Base-by-base conservation (phyloP, 2,888 invertebrate genomes). In the Zhuqinia jingwanae region DNA sequence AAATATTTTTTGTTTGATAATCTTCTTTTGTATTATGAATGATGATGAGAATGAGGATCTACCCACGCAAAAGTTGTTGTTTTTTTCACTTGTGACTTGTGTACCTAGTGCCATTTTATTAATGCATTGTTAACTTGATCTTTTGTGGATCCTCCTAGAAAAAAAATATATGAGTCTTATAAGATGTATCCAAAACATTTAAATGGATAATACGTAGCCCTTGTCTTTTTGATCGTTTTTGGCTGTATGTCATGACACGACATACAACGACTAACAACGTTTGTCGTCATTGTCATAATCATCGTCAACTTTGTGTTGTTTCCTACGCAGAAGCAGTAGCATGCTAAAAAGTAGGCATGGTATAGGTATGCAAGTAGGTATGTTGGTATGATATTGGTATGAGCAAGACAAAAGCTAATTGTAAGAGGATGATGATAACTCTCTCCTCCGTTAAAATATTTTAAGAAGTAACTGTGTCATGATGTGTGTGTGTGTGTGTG, bases 21-120 rank as follows among this genome's bases (percentile, higher is more conserved):
- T 75, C 15, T 47, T 70, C 36, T 75, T 53, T 45, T 17, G 13
- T 75, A 3, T 56, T 27, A 30, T 17, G 1, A 36, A 56, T 75
- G 27, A 75, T 75, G 36, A 75, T n/a, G 75, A 50, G 27, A 30
- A 73, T 50, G 53, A 75, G 53, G 75, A 75, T 75, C 75, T 75
- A 75, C 75, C 75, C 75, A 75, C 75, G 75, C 75, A 75, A n/a
- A n/a, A n/a, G n/a, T n/a, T n/a, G n/a, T n/a, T n/a, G n/a, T n/a
- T 30, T 30, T 53, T 25, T 68, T 20, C n/a, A n/a, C n/a, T 68
- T 2, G 73, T 75, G 30, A 2, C 8, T 20, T 53, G 36, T 75
- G 53, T 30, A 36, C 53, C 75, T 56, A 53, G 56, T 56, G 17
- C 53, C 53, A n/a, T n/a, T 75, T 56, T 56, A 36, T 27, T 15